These are phyloP conservation scores for Xiphophorus hellerii DNA, from an alignment of 2,113 vertebrate genomes.

Conservation along the genomic window DNA sequence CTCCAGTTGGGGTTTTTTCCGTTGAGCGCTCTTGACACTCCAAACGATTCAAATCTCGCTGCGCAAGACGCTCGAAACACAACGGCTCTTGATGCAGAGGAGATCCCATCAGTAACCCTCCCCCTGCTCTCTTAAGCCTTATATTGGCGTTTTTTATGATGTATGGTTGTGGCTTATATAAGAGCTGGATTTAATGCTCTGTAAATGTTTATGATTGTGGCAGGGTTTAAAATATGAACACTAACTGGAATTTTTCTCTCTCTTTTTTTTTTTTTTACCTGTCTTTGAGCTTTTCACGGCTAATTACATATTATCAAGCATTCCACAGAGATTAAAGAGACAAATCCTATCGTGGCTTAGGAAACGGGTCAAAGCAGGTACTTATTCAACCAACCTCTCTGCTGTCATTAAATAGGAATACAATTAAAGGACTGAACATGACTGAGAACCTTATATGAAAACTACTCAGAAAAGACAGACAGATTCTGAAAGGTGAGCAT, in stretches of 20 bases:
- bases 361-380: not conserved
- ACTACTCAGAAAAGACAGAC: not conserved
- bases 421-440: not conserved
- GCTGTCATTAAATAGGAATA: not conserved
- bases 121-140: constrained; percentile 27
- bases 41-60: no score
- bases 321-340: not conserved
- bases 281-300: not conserved
- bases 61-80: no score
- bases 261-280: not conserved
- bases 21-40: no score
- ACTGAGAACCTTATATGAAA: not conserved
- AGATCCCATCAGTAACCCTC: not conserved
- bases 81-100: not conserved
- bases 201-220: not conserved
- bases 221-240: not conserved
- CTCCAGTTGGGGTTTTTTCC: no score
- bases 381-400: not conserved
- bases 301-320: not conserved
- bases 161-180: not conserved
- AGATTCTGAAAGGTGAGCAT: no score
- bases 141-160: constrained; percentile 19
- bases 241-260: not conserved
- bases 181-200: constrained; percentile 13
- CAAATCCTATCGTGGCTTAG: not conserved